Percentiles rank a stretch among this genome's conserved stretches.
phyloP scores from a whole-genome alignment of 2,888 invertebrate genomes.

The Xestia ashworthii region DNA sequence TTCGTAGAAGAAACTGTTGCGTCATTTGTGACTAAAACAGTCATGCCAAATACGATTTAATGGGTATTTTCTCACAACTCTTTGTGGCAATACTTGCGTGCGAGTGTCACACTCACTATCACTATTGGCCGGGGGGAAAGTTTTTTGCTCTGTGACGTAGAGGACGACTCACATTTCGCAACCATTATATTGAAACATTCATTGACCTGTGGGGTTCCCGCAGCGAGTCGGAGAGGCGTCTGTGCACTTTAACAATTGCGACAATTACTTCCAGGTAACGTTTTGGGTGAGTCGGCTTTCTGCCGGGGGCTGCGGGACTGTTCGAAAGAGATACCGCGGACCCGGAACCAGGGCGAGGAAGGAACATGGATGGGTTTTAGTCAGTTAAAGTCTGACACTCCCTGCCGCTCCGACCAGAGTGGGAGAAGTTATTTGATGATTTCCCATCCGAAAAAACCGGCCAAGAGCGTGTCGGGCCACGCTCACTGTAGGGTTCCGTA shows the following conservation, averaged over 20 bases:
- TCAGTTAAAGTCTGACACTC: too few species aligned
- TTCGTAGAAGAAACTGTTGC: conserved; percentile 12
- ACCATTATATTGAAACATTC: conserved; percentile 10
- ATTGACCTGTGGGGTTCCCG: conserved; percentile 17
- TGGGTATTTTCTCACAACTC: not conserved
- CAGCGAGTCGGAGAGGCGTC: not conserved
- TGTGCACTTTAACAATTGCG: conserved; percentile 2
- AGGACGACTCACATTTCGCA: not conserved
- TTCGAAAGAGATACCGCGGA: too few species aligned
- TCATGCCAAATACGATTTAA: not conserved
- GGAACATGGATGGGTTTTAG: too few species aligned
- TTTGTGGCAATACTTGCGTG: conserved; percentile 2
- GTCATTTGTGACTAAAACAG: conserved; percentile 8
- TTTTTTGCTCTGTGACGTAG: conserved; percentile 47
- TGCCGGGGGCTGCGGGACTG: too few species aligned
- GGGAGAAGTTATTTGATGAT: too few species aligned
- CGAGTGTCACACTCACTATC: conserved; percentile 12
- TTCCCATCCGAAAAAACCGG: too few species aligned
- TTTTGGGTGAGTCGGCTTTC: conserved; percentile 15
- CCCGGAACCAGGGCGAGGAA: too few species aligned
- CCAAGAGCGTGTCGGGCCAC: too few species aligned
- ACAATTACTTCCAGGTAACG: conserved; percentile 18
- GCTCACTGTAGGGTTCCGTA: too few species aligned
- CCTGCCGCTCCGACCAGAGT: too few species aligned
- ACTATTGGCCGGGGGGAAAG: conserved; percentile 40